Percentiles rank a stretch among this genome's conserved stretches.
phyloP scores from a whole-genome alignment of 1,140 invertebrate genomes.

The Penaeus indicus region DNA sequence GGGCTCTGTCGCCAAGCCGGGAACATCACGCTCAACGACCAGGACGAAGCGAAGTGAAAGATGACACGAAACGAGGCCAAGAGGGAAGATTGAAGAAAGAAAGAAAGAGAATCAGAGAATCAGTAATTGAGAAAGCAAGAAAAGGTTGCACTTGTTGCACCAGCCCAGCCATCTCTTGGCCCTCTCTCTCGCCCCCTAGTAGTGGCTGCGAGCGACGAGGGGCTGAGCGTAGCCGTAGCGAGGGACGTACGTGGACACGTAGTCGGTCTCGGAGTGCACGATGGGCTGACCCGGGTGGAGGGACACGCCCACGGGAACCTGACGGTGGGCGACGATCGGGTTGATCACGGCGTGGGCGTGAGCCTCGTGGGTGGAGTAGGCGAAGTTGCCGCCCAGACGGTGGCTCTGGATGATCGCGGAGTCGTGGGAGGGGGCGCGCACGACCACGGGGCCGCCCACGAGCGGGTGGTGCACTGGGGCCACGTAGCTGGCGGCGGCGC shows the following conservation, averaged over 20 bases:
- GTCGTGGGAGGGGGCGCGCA: constrained; percentile 73
- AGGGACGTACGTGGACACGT: constrained; percentile 56
- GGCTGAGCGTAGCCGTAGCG: constrained; percentile 24
- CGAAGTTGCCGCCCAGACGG: constrained; percentile 74
- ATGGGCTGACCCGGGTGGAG: constrained; percentile 62
- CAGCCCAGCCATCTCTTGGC: no score
- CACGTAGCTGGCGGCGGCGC: constrained; percentile 56
- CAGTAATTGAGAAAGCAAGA: no score
- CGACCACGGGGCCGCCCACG: constrained; percentile 68
- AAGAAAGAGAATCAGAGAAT: no score
- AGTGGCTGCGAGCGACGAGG: constrained; percentile 28
- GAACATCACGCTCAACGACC: constrained; percentile 36
- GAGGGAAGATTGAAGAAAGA: no score
- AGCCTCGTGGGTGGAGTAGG: constrained; percentile 73
- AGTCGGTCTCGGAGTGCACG: constrained; percentile 60
- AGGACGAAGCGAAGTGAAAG: constrained; percentile 8
- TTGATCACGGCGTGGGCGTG: constrained; percentile 73
- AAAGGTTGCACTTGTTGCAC: no score
- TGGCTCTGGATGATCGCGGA: constrained; percentile 74
- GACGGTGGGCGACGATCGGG: constrained; percentile 71
- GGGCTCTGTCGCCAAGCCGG: constrained; percentile 45
- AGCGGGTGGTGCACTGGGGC: constrained; percentile 45
- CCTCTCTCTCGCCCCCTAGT: background rate
- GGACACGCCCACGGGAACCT: constrained; percentile 69
- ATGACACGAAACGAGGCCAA: background rate